phyloP scores from a whole-genome alignment of 2,888 invertebrate species.

The Acholoe squamosa region DNA sequence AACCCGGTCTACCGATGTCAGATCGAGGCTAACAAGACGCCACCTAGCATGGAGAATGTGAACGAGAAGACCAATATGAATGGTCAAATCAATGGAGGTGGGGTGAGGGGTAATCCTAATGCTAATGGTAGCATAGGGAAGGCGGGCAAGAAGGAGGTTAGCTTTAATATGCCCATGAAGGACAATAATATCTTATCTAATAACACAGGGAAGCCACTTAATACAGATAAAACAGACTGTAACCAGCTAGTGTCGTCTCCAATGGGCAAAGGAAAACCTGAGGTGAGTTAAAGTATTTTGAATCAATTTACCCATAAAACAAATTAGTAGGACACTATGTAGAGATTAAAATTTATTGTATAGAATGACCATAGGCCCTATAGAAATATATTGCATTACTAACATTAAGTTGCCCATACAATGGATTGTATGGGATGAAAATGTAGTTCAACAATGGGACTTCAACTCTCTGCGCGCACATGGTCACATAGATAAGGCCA shows the following conservation, averaged over 20 bases:
- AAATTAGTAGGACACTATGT: too few species aligned
- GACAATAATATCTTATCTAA: neutral
- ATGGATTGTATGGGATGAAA: too few species aligned
- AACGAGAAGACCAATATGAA: constrained; percentile 5
- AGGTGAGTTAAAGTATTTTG: neutral
- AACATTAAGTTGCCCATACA: too few species aligned
- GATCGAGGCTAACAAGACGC: constrained; percentile 53
- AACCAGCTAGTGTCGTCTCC: neutral
- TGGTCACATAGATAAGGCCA: too few species aligned
- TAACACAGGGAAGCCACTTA: neutral
- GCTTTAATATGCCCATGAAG: constrained; percentile 45
- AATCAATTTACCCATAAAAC: too few species aligned
- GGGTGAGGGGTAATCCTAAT: neutral
- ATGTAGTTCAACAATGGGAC: too few species aligned
- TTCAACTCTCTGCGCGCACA: too few species aligned
- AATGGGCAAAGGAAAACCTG: constrained; percentile 15
- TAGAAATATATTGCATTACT: too few species aligned
- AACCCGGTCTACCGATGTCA: constrained; percentile 31
- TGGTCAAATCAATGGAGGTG: neutral
- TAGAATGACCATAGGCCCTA: too few species aligned
- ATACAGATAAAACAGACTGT: neutral
- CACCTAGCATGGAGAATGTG: constrained; percentile 37
- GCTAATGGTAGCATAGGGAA: constrained; percentile 15
- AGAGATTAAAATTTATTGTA: too few species aligned
- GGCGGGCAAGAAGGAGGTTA: constrained; percentile 35